These are phyloP conservation scores for Muschampia plurimacula DNA, from an alignment of 2,888 invertebrate genomes.

Conservation along the genomic window DNA sequence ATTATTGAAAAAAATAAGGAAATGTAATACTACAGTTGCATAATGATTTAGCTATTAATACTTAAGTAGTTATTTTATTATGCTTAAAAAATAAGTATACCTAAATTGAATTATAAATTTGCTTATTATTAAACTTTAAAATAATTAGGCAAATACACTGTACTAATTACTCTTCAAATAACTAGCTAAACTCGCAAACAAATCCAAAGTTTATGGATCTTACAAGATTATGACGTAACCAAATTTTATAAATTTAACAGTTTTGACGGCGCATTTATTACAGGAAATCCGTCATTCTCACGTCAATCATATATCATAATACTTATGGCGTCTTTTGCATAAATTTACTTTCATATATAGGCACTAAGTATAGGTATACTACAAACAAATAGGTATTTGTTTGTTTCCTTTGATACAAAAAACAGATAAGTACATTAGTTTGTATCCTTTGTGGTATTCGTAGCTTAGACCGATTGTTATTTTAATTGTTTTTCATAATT, in stretches of 20 bases:
- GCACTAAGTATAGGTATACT: too few relatives aligned
- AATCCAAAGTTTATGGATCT: constrained; percentile 44
- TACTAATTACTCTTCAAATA: constrained; percentile 21
- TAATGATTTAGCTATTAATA: too few relatives aligned
- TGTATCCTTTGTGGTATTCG: too few relatives aligned
- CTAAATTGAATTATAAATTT: too few relatives aligned
- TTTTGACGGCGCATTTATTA: constrained; percentile 27
- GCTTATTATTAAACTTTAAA: too few relatives aligned
- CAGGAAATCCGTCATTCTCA: constrained; percentile 39
- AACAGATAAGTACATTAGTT: too few relatives aligned
- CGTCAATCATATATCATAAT: constrained; percentile 14
- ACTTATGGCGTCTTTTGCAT: not conserved
- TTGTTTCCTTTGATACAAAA: too few relatives aligned
- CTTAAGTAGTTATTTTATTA: too few relatives aligned
- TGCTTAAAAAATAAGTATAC: too few relatives aligned
- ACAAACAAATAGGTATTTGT: too few relatives aligned
- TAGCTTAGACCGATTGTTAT: too few relatives aligned
- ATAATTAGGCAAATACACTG: constrained; percentile 7
- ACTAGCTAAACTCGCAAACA: constrained; percentile 35
- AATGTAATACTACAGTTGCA: not conserved
- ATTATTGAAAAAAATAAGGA: constrained; percentile 1
- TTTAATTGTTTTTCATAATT: too few relatives aligned
- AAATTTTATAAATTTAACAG: not conserved
- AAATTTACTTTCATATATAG: not conserved
- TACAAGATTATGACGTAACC: constrained; percentile 33